Evolutionary conservation across 2,113 vertebrate genomes (phyloP).

Genomic region (Phyllostomus hastatus): DNA sequence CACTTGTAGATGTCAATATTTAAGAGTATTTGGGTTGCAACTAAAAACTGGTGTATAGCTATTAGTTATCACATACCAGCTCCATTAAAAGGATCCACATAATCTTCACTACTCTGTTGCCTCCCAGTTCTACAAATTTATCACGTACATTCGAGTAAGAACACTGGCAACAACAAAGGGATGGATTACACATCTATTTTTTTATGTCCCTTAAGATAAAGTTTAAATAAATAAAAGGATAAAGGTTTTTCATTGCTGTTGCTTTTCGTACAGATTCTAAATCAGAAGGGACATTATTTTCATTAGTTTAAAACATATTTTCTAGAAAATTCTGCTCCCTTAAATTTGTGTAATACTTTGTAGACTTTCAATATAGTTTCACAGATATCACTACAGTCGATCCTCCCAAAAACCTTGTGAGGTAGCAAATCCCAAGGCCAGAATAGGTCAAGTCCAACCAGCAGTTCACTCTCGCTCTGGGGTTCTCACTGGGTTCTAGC

Average conservation of each 20-base stretch:
- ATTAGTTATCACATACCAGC: background rate
- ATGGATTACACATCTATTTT: background rate
- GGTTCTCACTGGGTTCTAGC: background rate
- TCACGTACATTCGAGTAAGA: background rate
- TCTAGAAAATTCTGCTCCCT: background rate
- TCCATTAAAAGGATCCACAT: background rate
- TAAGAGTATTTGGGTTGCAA: background rate
- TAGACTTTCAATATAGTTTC: background rate
- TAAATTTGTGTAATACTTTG: background rate
- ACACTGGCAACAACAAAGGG: background rate
- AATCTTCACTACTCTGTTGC: background rate
- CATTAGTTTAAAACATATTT: background rate
- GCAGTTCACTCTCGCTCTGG: background rate
- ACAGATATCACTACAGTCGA: background rate
- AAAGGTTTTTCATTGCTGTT: background rate
- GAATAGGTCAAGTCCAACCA: background rate
- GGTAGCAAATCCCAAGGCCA: background rate
- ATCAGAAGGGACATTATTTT: conserved; percentile 22
- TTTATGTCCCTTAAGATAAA: background rate
- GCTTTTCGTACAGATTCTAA: background rate
- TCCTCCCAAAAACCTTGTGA: background rate
- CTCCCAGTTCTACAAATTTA: background rate
- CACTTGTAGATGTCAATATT: background rate
- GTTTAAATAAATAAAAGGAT: background rate
- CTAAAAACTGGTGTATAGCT: background rate